phyloP scores from a whole-genome alignment of 64 coral and sea anemone genomes.

The Porites lutea region DNA sequence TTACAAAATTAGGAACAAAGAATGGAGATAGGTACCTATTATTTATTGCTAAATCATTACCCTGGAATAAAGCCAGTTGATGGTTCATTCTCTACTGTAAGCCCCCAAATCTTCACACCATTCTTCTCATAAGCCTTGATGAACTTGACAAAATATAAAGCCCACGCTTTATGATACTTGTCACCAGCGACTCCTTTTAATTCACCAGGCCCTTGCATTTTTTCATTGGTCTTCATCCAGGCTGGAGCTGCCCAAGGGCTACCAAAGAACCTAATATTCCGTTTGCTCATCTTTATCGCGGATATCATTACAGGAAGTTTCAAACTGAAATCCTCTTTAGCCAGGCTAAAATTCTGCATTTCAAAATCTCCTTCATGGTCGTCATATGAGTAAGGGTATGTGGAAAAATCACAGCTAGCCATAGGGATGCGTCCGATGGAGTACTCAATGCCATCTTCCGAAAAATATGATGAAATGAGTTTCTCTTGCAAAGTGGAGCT shows the following conservation, averaged over 20 bases:
- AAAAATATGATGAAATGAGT: slow-evolving; percentile 85
- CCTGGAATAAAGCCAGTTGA: slow-evolving; percentile 80
- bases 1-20: too few species aligned
- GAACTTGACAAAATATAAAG: slow-evolving; percentile 98
- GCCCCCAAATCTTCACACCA: slow-evolving; percentile 87
- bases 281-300: slow-evolving; percentile 68
- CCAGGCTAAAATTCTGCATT: slow-evolving; percentile 81
- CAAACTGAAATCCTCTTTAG: slow-evolving; percentile 76
- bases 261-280: slow-evolving; percentile 89
- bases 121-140: slow-evolving; percentile 88
- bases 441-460: slow-evolving; percentile 87
- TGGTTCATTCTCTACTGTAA: slow-evolving; percentile 99
- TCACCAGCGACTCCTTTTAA: slow-evolving; percentile 85
- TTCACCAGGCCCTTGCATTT: slow-evolving; percentile 78
- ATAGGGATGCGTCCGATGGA: slow-evolving; percentile 94
- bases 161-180: slow-evolving; percentile 94
- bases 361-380: slow-evolving; percentile 84
- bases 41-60: slow-evolving; percentile 10
- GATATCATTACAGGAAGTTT: slow-evolving; percentile 89
- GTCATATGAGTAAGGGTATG: slow-evolving; percentile 92
- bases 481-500: slow-evolving; percentile 81
- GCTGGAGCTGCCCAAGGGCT: slow-evolving; percentile 97
- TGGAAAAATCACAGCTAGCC: slow-evolving; percentile 99
- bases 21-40: too few species aligned
- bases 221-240: slow-evolving; percentile 97